Conservation (phyloP, 2,113 vertebrate genomes). For the Brevimyrus niger region DNA sequence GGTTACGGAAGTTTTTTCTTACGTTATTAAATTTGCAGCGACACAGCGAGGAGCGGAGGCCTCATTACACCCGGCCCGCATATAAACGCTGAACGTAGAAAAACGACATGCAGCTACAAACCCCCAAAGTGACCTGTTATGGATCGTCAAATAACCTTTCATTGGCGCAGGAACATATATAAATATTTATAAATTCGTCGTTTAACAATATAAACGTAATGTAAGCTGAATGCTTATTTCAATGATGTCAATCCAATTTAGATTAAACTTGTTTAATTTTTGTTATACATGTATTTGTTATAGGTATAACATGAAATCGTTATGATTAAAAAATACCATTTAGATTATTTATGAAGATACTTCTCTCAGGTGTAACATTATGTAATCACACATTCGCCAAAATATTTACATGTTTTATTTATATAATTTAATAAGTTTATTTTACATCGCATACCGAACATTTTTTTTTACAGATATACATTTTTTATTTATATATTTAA, state of each 20-base stretch:
- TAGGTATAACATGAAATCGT: not conserved
- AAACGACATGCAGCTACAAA: not conserved
- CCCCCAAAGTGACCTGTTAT: not conserved
- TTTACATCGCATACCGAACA: not conserved
- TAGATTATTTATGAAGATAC: not conserved
- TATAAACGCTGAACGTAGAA: not conserved
- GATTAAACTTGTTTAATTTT: not conserved
- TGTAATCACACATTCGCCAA: not conserved
- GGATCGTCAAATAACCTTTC: not conserved
- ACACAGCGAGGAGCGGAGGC: not conserved
- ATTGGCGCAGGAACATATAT: not conserved
- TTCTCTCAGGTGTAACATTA: not conserved
- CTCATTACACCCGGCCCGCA: not conserved
- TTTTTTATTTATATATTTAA: conserved; percentile 22
- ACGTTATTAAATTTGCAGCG: not conserved
- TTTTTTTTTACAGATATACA: conserved; percentile 14
- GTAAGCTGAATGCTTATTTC: not conserved
- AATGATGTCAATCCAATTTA: not conserved
- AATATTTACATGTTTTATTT: not conserved
- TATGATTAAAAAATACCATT: not conserved
- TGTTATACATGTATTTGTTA: not conserved
- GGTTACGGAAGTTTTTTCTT: not conserved
- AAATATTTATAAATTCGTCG: no score
- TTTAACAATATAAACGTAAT: not conserved
- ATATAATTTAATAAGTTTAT: not conserved